phyloP scores from a whole-genome alignment of 2,888 invertebrate genomes.

The Notodromas monacha region DNA sequence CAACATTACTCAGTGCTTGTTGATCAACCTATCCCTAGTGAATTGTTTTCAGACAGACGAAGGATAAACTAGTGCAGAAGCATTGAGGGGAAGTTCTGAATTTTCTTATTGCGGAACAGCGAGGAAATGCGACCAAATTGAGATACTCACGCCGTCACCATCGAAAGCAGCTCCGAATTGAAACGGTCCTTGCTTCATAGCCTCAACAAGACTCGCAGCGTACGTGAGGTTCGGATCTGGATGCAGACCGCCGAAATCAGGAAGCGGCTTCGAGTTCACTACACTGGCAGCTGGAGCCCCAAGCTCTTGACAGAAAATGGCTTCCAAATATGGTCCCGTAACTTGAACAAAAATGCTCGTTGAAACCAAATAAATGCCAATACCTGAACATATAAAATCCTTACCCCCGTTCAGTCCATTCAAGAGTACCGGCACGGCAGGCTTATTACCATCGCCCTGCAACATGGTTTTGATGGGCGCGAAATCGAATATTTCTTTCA shows the following conservation, averaged over 20 bases:
- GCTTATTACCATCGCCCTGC: constrained; percentile 25
- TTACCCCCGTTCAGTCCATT: constrained; percentile 80
- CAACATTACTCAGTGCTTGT: no score
- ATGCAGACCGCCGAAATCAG: constrained; percentile 71
- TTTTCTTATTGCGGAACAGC: no score
- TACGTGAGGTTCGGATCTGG: constrained; percentile 92
- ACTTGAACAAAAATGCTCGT: no score
- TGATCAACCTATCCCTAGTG: no score
- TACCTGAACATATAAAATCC: background rate
- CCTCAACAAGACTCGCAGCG: constrained; percentile 39
- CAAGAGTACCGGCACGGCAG: constrained; percentile 49
- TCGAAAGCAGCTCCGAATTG: constrained; percentile 88
- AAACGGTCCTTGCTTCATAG: constrained; percentile 27
- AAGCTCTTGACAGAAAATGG: constrained; percentile 55
- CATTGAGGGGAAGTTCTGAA: no score
- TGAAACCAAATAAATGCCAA: no score
- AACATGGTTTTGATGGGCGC: constrained; percentile 34
- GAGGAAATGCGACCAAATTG: no score
- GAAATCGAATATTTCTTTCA: constrained; percentile 95
- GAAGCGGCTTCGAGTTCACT: constrained; percentile 42
- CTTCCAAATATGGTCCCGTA: constrained; percentile 72
- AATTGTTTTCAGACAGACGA: no score
- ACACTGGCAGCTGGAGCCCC: constrained; percentile 32
- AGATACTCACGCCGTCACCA: constrained; percentile 61
- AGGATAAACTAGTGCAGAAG: no score